A percentile compares a stretch with the other conserved stretches of the same genome.
phyloP scores from a whole-genome alignment of 37 sponge, comb jelly and placozoan species.

The Petrosia ficiformis region DNA sequence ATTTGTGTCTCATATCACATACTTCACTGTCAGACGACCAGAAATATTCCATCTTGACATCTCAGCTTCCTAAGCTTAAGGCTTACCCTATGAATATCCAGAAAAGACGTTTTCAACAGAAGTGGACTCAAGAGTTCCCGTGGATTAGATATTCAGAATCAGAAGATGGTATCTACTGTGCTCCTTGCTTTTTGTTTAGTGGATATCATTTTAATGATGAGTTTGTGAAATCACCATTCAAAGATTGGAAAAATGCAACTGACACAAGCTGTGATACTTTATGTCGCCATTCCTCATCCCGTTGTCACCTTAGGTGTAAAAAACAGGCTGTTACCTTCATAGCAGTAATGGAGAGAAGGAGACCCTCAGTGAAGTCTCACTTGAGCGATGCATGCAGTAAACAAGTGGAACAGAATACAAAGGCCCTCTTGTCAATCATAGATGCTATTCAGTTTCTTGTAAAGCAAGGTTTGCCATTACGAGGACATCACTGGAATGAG shows the following conservation, averaged over 20 bases:
- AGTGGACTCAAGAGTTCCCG: slow-evolving; percentile 1
- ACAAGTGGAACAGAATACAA: background rate
- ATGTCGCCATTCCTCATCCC: background rate
- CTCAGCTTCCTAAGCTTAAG: background rate
- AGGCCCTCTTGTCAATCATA: background rate
- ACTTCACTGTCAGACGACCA: background rate
- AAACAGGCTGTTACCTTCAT: background rate
- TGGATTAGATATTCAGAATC: background rate
- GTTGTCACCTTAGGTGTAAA: background rate
- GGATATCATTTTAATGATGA: background rate
- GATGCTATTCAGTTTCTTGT: background rate
- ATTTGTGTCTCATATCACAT: no score
- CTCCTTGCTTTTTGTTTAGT: background rate
- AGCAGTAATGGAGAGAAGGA: background rate
- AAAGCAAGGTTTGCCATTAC: background rate
- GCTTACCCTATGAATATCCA: slow-evolving; percentile 12
- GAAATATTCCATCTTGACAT: background rate
- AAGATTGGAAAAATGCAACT: background rate
- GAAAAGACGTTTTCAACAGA: background rate
- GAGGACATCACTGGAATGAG: background rate
- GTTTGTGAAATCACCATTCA: background rate
- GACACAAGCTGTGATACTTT: background rate
- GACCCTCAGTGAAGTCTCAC: background rate
- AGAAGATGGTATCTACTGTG: background rate
- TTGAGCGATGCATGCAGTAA: background rate